These are phyloP conservation scores for Patella depressa DNA, from an alignment of 2,888 invertebrate species.

Conservation along the genomic window DNA sequence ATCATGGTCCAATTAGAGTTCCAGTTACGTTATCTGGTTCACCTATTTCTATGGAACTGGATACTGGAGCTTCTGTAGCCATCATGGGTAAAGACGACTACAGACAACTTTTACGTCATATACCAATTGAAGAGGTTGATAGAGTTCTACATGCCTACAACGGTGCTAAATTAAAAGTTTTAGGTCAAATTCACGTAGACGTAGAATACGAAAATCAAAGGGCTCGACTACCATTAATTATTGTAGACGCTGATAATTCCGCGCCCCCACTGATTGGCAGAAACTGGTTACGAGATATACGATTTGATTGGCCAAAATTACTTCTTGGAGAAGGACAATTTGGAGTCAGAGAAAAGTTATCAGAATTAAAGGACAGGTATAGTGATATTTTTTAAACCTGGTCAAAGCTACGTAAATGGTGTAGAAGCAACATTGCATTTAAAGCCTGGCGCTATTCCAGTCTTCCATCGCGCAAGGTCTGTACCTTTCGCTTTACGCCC, in stretches of 20 bases:
- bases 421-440: too few relatives aligned
- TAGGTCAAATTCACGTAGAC: too few relatives aligned
- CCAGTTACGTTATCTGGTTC: background rate
- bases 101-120: too few relatives aligned
- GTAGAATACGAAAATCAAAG: too few relatives aligned
- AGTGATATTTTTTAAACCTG: conserved; percentile 16
- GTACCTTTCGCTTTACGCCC: conserved; percentile 20
- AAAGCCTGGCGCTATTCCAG: conserved; percentile 9
- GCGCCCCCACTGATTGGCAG: conserved; percentile 32
- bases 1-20: too few relatives aligned
- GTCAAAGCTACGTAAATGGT: conserved; percentile 13
- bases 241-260: background rate
- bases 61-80: conserved; percentile 19
- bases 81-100: too few relatives aligned
- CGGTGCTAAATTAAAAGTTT: too few relatives aligned
- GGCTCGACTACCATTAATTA: too few relatives aligned
- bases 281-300: conserved; percentile 32
- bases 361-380: background rate
- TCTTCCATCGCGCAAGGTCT: conserved; percentile 13
- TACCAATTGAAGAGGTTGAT: too few relatives aligned
- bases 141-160: too few relatives aligned
- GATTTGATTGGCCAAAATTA: conserved; percentile 31
- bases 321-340: too few relatives aligned
- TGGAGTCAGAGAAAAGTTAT: too few relatives aligned
- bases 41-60: conserved; percentile 37